Evolutionary conservation across 2,888 invertebrate genomes (phyloP).

Genomic region (Mythimna lalbum): DNA sequence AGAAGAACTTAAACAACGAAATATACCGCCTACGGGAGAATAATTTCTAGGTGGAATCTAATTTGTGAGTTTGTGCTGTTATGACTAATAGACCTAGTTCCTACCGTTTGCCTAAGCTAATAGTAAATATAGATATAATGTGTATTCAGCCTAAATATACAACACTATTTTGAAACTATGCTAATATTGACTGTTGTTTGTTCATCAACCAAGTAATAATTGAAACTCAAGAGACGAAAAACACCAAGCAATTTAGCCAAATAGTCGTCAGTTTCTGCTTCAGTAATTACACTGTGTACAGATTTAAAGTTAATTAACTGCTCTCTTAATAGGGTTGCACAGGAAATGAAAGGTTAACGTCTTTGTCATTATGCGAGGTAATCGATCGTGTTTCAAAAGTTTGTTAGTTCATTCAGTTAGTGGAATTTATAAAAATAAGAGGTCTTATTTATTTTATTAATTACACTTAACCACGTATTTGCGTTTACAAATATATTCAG

Average conservation of each 20-base stretch:
- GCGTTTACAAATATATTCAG: no score
- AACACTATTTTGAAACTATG: background rate
- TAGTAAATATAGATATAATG: background rate
- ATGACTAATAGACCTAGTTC: background rate
- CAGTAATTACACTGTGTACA: constrained; percentile 25
- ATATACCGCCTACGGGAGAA: no score
- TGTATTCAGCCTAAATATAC: background rate
- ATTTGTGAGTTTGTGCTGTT: background rate
- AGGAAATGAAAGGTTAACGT: constrained; percentile 42
- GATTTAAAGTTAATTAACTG: constrained; percentile 45
- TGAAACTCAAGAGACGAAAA: constrained; percentile 9
- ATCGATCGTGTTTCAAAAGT: constrained; percentile 1
- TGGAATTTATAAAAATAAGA: background rate
- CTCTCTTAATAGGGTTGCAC: constrained; percentile 21
- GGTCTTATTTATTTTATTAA: background rate
- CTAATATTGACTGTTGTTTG: background rate
- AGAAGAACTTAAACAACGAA: no score
- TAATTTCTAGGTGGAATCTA: background rate
- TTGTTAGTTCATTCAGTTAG: background rate
- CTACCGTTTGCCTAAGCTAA: background rate
- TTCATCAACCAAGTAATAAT: background rate
- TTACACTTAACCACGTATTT: no score
- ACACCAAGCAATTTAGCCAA: constrained; percentile 4
- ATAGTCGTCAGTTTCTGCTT: constrained; percentile 32
- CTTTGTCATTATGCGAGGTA: constrained; percentile 8